phyloP scores from a whole-genome alignment of 1,140 invertebrate species.

The Tetraneura akinire region DNA sequence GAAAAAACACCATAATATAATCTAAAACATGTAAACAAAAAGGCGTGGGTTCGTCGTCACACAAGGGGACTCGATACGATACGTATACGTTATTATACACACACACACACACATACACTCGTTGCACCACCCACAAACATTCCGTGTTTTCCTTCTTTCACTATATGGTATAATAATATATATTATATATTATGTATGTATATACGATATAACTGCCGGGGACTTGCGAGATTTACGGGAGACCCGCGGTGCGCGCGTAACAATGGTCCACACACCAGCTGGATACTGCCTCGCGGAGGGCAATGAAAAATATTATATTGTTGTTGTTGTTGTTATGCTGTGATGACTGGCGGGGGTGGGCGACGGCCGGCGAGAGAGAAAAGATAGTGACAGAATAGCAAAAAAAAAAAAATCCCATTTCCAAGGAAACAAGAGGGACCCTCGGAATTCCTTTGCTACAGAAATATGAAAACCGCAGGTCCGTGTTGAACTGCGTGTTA shows the following conservation, averaged over 20 bases:
- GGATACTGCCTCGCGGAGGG: conserved; percentile 25
- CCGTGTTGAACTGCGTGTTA: neutral
- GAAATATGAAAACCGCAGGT: conserved; percentile 19
- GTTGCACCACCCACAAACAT: conserved; percentile 49
- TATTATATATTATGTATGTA: neutral
- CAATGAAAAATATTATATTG: conserved; percentile 48
- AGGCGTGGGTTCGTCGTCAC: conserved; percentile 40
- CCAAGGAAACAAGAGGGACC: conserved; percentile 47
- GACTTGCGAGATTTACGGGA: conserved; percentile 22
- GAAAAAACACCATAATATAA: conserved; percentile 10
- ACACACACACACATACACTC: neutral
- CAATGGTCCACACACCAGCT: conserved; percentile 39
- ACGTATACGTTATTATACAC: no score
- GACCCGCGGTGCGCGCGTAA: conserved; percentile 27
- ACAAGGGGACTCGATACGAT: conserved; percentile 39
- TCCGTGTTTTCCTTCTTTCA: conserved; percentile 31
- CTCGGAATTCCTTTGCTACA: conserved; percentile 33
- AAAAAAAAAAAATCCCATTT: conserved; percentile 43
- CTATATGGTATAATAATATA: no score
- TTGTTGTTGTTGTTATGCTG: conserved; percentile 35
- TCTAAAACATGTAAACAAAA: conserved; percentile 51
- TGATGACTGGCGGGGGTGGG: neutral
- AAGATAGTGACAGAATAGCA: neutral
- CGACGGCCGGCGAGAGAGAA: neutral
- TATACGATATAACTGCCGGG: conserved; percentile 9